A percentile compares a stretch with the other conserved stretches of the same genome.
phyloP scores from a whole-genome alignment of 2,797 vertebrate genomes.

The Mus minutoides region DNA sequence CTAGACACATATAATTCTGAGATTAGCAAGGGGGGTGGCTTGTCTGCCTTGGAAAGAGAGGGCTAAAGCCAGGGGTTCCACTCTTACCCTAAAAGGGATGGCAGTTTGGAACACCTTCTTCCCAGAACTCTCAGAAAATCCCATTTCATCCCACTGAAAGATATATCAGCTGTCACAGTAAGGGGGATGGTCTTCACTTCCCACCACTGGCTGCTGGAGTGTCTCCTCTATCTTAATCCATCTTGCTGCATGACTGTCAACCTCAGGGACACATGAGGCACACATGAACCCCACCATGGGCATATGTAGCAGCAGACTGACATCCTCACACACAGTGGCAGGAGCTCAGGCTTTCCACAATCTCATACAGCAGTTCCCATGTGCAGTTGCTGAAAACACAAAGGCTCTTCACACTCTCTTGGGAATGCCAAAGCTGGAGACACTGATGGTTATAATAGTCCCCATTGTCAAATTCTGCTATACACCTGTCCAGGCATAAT shows the following conservation, averaged over 20 bases:
- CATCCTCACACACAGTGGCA: neutral
- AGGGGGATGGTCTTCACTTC: neutral
- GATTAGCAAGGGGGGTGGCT: neutral
- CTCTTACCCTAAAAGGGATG: neutral
- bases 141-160: accelerated
- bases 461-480: neutral
- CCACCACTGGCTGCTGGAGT: neutral
- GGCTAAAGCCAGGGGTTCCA: neutral
- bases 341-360: neutral
- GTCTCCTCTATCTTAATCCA: neutral
- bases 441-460: neutral
- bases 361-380: no score
- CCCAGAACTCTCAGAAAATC: neutral
- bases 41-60: neutral
- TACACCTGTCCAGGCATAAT: no score
- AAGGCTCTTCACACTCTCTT: neutral
- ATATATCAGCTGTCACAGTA: neutral
- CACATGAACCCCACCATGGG: neutral
- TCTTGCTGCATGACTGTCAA: neutral
- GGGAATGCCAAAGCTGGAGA: neutral
- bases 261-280: neutral
- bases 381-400: no score
- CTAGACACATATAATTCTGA: neutral
- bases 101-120: neutral
- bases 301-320: accelerated